Evolutionary conservation across 2,113 vertebrate genomes (phyloP).

Genomic region (Paramormyrops kingsleyae): DNA sequence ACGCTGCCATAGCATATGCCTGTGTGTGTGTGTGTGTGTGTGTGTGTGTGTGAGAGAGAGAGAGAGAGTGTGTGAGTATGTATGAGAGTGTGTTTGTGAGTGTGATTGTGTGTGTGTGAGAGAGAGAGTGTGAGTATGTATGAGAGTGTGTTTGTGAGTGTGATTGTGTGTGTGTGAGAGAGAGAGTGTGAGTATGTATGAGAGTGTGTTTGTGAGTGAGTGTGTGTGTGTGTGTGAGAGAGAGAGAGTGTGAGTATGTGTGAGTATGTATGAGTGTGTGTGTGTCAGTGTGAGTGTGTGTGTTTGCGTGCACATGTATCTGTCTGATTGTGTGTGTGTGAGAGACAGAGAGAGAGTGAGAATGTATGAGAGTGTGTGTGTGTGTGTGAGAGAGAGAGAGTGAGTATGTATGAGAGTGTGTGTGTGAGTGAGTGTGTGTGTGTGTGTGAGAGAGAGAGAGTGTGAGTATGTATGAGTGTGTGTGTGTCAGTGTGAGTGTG

Average conservation of each 20-base stretch:
- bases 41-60: neutral
- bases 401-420: neutral
- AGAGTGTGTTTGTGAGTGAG: too few relatives aligned
- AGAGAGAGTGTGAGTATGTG: too few relatives aligned
- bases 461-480: too few relatives aligned
- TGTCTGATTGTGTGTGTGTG: conserved; percentile 10
- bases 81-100: neutral
- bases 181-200: too few relatives aligned
- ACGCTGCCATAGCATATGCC: neutral
- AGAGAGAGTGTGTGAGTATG: neutral
- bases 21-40: neutral
- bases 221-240: neutral
- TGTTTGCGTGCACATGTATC: neutral
- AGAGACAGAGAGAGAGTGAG: too few relatives aligned
- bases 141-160: too few relatives aligned
- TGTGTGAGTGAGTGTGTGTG: conserved; percentile 3
- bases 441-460: neutral
- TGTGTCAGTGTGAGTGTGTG: too few relatives aligned
- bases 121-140: neutral
- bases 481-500: too few relatives aligned
- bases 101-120: conserved; percentile 10
- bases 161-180: too few relatives aligned
- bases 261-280: too few relatives aligned
- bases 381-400: neutral
- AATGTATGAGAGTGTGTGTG: too few relatives aligned